A percentile compares a stretch with the other conserved stretches of the same genome.
Conservation (phyloP, 2,113 vertebrate genomes). For the Oenanthe oenanthe region DNA sequence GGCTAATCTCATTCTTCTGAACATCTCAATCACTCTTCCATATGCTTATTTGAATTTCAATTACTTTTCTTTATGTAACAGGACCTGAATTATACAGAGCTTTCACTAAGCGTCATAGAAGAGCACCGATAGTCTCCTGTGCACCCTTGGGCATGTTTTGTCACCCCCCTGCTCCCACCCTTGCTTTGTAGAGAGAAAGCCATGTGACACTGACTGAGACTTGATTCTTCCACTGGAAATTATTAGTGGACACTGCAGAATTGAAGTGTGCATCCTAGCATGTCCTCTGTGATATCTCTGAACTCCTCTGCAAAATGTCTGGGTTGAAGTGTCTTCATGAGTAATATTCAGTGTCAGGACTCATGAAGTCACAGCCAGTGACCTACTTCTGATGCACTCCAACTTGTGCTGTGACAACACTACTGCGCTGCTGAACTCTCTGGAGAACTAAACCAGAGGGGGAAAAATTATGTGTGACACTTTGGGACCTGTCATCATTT, state of each 20-base stretch:
- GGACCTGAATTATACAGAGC: background rate
- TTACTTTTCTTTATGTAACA: background rate
- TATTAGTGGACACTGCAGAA: slow-evolving; percentile 4
- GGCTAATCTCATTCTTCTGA: background rate
- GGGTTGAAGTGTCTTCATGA: slow-evolving; percentile 22
- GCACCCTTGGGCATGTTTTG: background rate
- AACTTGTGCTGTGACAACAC: background rate
- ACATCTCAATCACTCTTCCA: background rate
- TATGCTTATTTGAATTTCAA: background rate
- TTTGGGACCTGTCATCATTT: background rate
- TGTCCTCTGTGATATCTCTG: background rate
- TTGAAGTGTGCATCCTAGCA: background rate
- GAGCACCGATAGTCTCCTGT: background rate
- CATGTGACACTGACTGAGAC: background rate
- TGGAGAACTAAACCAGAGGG: background rate
- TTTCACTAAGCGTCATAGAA: background rate
- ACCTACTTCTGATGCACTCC: slow-evolving; percentile 30
- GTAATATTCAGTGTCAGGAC: background rate
- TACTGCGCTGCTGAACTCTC: background rate
- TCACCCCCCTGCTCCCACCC: background rate
- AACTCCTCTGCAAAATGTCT: slow-evolving; percentile 29
- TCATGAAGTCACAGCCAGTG: background rate
- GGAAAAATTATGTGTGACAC: background rate
- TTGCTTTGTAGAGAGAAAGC: background rate
- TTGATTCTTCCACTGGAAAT: slow-evolving; percentile 21